phyloP scores from a whole-genome alignment of 1,140 invertebrate genomes.

The Drosophila lacteicornis region DNA sequence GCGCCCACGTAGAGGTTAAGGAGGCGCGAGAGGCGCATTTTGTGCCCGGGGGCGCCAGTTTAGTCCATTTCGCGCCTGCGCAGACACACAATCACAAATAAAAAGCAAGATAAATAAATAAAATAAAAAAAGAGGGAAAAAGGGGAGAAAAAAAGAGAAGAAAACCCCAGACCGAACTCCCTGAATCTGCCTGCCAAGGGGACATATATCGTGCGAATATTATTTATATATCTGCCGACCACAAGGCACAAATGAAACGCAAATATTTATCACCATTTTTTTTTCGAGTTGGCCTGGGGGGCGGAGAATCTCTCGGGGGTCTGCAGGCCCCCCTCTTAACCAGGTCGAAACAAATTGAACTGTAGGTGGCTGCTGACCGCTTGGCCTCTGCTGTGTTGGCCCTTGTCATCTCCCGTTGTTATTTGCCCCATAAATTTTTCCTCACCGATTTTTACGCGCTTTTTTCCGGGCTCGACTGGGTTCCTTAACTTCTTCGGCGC shows the following conservation, averaged over 20 bases:
- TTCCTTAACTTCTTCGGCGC: slow-evolving; percentile 29
- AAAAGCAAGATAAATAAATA: neutral
- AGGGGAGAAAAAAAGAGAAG: too few species aligned
- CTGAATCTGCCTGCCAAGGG: slow-evolving; percentile 74
- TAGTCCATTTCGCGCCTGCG: slow-evolving; percentile 74
- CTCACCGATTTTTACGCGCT: slow-evolving; percentile 76
- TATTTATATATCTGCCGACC: slow-evolving; percentile 72
- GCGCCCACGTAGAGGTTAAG: slow-evolving; percentile 78
- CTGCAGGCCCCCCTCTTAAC: slow-evolving; percentile 35
- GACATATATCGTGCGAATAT: slow-evolving; percentile 84
- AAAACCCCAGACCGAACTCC: slow-evolving; percentile 21
- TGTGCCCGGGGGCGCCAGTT: slow-evolving; percentile 75
- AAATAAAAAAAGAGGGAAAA: neutral
- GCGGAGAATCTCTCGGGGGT: neutral
- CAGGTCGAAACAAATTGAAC: slow-evolving; percentile 78
- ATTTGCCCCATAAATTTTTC: slow-evolving; percentile 81
- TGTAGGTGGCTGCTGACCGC: slow-evolving; percentile 72
- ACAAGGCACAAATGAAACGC: slow-evolving; percentile 68
- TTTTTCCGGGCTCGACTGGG: slow-evolving; percentile 48
- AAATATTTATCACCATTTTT: slow-evolving; percentile 77
- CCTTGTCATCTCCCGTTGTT: slow-evolving; percentile 83
- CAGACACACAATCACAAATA: slow-evolving; percentile 41
- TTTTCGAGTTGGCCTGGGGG: neutral
- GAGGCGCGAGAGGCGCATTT: slow-evolving; percentile 42
- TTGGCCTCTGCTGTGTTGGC: slow-evolving; percentile 78